Conservation (phyloP, 30 jellyfish, hydroid and myxozoan genomes). For the Catostylus mosaicus region DNA sequence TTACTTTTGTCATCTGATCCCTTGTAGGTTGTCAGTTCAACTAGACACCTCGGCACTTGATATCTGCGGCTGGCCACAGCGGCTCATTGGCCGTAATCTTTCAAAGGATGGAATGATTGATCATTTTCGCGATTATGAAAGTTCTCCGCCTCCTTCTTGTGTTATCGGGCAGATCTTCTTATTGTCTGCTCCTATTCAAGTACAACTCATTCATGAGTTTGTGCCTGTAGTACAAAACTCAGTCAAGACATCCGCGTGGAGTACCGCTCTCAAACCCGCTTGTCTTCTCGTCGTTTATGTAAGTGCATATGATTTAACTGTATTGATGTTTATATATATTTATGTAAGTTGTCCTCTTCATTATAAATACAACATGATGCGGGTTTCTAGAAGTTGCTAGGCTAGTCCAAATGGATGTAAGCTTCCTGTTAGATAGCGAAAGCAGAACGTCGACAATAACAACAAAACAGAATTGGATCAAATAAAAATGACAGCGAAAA, state of each 20-base stretch:
- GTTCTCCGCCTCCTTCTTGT: conserved; percentile 47
- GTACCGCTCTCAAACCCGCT: conserved; percentile 3
- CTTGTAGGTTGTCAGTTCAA: not conserved
- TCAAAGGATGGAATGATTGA: conserved; percentile 26
- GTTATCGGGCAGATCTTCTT: conserved; percentile 48
- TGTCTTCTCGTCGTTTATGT: no score
- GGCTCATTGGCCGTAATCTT: conserved; percentile 37
- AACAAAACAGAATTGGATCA: no score
- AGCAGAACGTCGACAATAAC: no score
- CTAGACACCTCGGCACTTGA: not conserved
- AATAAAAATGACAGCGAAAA: no score
- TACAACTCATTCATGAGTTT: conserved; percentile 36
- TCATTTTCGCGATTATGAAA: conserved; percentile 23
- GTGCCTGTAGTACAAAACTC: conserved; percentile 37
- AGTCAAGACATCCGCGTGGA: conserved; percentile 24
- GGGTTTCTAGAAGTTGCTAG: no score
- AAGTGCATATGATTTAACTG: no score
- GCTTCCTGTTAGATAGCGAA: no score
- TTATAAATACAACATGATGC: no score
- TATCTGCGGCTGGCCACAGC: conserved; percentile 25
- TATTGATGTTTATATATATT: no score
- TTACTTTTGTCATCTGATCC: no score
- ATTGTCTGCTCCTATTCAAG: conserved; percentile 37
- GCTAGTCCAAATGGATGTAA: no score
- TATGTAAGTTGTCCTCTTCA: no score